Conservation (phyloP, 2,113 vertebrate genomes). For the Sylvilagus bachmani region DNA sequence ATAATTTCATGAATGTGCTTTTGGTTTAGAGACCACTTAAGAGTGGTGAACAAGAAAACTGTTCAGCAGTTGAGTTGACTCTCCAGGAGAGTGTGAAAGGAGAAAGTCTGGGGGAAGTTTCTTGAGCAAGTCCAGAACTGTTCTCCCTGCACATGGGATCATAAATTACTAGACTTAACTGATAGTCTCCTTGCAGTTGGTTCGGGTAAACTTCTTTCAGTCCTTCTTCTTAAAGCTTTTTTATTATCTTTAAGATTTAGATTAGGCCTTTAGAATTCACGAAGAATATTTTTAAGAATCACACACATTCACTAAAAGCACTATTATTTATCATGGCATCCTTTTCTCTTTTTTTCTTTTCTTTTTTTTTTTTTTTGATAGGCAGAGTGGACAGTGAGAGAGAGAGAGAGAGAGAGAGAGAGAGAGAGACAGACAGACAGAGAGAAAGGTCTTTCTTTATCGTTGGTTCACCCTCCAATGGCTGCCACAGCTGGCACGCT, state of each 20-base stretch:
- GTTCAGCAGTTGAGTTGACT: background rate
- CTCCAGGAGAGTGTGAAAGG: background rate
- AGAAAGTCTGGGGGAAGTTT: background rate
- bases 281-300: background rate
- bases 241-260: background rate
- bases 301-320: background rate
- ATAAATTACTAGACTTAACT: background rate
- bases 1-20: background rate
- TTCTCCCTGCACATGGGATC: background rate
- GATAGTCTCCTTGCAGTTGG: background rate
- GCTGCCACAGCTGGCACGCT: too few species aligned
- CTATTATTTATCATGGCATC: background rate
- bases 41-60: background rate
- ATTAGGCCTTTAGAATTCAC: background rate
- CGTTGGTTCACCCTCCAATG: too few species aligned
- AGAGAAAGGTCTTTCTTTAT: too few species aligned
- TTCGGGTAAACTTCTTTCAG: background rate
- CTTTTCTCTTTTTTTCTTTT: too few species aligned
- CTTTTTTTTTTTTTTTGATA: too few species aligned
- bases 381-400: too few species aligned
- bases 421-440: too few species aligned
- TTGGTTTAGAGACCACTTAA: background rate
- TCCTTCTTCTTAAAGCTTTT: background rate
- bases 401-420: too few species aligned
- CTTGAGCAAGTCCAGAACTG: background rate